Evolutionary conservation across 1,140 invertebrate species (phyloP).

Genomic region (Philopotamus ludificatus): DNA sequence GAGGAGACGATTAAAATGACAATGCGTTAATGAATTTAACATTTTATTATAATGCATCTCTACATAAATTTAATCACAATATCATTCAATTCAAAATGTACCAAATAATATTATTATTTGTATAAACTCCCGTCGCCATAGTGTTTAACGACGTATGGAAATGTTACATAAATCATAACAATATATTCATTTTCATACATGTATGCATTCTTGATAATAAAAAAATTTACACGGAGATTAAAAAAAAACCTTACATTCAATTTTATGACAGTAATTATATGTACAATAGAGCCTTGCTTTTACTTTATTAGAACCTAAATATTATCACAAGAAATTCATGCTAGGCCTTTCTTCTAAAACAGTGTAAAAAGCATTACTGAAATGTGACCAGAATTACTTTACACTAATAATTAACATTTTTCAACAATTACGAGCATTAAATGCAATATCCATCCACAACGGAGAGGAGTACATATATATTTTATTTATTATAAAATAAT

Average conservation of each 20-base stretch:
- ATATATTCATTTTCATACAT: conserved; percentile 39
- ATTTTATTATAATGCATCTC: conserved; percentile 43
- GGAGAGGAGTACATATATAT: conserved; percentile 10
- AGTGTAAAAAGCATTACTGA: conserved; percentile 1
- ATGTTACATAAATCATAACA: conserved; percentile 37
- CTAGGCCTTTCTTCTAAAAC: conserved; percentile 35
- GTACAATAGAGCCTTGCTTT: conserved; percentile 43
- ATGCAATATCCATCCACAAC: conserved; percentile 33
- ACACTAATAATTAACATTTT: conserved; percentile 21
- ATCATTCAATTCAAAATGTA: conserved; percentile 40
- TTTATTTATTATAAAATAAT: no score
- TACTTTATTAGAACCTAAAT: conserved; percentile 41
- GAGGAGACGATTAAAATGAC: neutral
- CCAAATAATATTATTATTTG: conserved; percentile 38
- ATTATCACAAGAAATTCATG: conserved; percentile 42
- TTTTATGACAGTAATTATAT: conserved; percentile 40
- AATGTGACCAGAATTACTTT: conserved; percentile 27
- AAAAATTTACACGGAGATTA: conserved; percentile 23
- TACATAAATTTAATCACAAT: conserved; percentile 41
- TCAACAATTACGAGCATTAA: conserved; percentile 37
- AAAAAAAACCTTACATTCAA: neutral
- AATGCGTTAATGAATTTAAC: conserved; percentile 43
- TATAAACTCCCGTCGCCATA: conserved; percentile 37
- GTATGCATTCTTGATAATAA: conserved; percentile 36
- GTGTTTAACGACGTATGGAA: conserved; percentile 37